Evolutionary conservation across 1,140 invertebrate genomes (phyloP), one percentile per base, ranked within the genome.

Genomic region (Aphelinus atriplicis): DNA sequence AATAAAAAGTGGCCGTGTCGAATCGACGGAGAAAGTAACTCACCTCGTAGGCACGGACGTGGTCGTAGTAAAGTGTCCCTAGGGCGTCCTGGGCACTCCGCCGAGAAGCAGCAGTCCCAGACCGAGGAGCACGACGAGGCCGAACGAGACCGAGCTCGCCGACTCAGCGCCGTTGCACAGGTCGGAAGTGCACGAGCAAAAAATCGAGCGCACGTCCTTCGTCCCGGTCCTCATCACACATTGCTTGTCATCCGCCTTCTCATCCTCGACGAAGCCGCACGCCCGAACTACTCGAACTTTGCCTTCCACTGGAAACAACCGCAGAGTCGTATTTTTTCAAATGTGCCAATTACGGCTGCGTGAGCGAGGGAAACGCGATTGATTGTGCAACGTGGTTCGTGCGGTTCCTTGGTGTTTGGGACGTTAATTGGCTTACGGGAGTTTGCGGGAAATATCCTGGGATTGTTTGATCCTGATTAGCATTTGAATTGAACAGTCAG

Each of bases 111-210:
- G 48, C 7, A 45, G 2, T 2, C 3, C 51, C n/a, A 66, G 7
- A n/a, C 64, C 62, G 7, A 71, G 55, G 7, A 45, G 42, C 47
- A 67, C n/a, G 46, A 72, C 42, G 3, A 71, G 48, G n/a, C 7
- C 10, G 1, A 71, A 7, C n/a, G 10, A 9, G 4, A 50, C 3
- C 7, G 57, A 26, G 75, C 77, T 76, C 75, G 51, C 9, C 61
- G 67, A 72, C 56, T 78, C 77, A 47, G 89, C 90, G 45, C 85
- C 81, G 80, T 96, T 96, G 85, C 94, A 96, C 3, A 93, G 87
- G 78, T 93, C 91, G 6, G 89, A 89, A 75, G 91, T 91, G 81
- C 94, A 95, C 46, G 93, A 89, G 84, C 94, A 96, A 80, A 95
- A 95, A 2, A 87, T 86, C 58, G 92, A 90, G 62, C 91, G 90